phyloP scores from a whole-genome alignment of 37 sponge, comb jelly and placozoan genomes.

The Dysidea cf. avara region DNA sequence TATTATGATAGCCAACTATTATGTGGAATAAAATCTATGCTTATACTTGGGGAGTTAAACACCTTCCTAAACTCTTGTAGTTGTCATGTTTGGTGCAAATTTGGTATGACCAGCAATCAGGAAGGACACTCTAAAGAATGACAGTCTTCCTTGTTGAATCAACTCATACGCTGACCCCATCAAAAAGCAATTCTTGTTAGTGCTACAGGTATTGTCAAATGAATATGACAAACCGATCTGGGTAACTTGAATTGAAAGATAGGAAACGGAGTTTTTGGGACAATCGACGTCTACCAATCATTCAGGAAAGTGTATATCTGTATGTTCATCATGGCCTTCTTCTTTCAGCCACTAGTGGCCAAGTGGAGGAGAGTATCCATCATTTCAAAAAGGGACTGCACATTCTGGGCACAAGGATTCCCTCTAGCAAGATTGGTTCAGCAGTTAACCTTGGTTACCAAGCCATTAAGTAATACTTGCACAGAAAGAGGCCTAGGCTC shows the following conservation, averaged over 20 bases:
- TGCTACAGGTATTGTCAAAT: slow-evolving; percentile 30
- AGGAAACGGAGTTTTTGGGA: too few relatives aligned
- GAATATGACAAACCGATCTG: slow-evolving; percentile 12
- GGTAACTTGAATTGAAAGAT: too few relatives aligned
- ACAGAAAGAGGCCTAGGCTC: slow-evolving; percentile 44
- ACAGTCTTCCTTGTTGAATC: slow-evolving; percentile 9
- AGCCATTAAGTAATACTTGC: slow-evolving; percentile 48
- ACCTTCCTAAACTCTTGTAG: too few relatives aligned
- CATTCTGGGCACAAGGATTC: slow-evolving; percentile 43
- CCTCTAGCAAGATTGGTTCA: neutral
- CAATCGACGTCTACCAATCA: too few relatives aligned
- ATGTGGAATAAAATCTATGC: too few relatives aligned
- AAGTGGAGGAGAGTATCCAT: slow-evolving; percentile 56
- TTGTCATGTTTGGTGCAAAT: too few relatives aligned
- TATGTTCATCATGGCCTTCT: too few relatives aligned
- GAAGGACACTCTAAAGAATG: slow-evolving; percentile 24
- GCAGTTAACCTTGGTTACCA: slow-evolving; percentile 11
- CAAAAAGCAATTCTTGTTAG: slow-evolving; percentile 15
- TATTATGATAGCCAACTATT: too few relatives aligned
- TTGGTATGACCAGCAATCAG: too few relatives aligned
- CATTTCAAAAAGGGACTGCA: slow-evolving; percentile 46
- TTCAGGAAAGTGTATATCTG: too few relatives aligned
- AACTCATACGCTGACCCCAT: slow-evolving; percentile 30
- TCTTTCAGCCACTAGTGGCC: too few relatives aligned
- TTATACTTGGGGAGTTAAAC: too few relatives aligned